Base-by-base conservation (phyloP, 2,113 vertebrate genomes). In the Lamprologus sp. region DNA sequence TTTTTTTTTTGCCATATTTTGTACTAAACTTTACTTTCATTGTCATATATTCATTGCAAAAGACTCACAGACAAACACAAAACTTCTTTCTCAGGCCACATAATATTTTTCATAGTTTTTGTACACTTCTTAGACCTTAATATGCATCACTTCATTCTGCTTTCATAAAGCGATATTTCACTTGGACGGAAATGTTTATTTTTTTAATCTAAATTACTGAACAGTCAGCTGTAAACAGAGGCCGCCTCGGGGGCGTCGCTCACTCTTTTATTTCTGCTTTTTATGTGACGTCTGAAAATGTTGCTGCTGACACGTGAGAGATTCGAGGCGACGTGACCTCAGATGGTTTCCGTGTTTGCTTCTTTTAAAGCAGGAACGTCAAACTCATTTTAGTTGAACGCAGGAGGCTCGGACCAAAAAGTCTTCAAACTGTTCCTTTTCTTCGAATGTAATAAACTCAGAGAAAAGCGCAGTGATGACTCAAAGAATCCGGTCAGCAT, bases 11-110 rank as follows among this genome's bases (percentile, higher is more conserved):
- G 7, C 0, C 8, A 37, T 33, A 56, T 21, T 51, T 85, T 91
- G 77, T 86, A 81, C 84, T 90, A 75, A 85, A 56, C 53, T 4
- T 88, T 84, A 86, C 81, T 53, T 90, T 90, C 86, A 4, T 81
- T 79, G 84, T 87, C 47, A 77, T 49, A 58, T 54, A 82, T 26
- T 35, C 26, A 82, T 82, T 77, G 51, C 7, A 80, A 84, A 84
- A 68, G 23, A 54, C 68, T 70, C n/a, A 90, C 82, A 82, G 31
- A 82, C 54, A 82, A 14, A 84, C 40, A 85, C 45, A 88, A 17
- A 14, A 56, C 73, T 5, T 53, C 79, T 79, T 70, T 70, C 37
- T 85, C 10, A 87, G 82, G 70, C 84, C 75, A 82, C 80, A 9
- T 35, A 3, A 79, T 80, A 8, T 51, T 45, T 55, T 60, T 37